Conservation (phyloP, 2,888 invertebrate genomes). For the Scaptomyza cyrtandrae region DNA sequence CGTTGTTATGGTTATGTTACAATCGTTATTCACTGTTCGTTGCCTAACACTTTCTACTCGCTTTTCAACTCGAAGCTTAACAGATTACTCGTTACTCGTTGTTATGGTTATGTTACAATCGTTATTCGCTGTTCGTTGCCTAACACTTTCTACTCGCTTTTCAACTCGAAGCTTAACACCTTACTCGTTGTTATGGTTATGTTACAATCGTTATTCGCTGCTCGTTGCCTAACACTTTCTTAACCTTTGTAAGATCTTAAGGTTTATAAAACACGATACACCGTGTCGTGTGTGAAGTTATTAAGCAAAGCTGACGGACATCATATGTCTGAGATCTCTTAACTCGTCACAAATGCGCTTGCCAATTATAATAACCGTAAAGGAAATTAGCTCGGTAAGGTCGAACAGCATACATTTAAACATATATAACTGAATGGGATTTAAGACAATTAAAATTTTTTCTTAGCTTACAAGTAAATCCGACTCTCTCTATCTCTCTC, state of each 20-base stretch:
- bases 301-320: not conserved
- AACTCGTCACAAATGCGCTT: constrained; percentile 5
- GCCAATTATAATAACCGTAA: not conserved
- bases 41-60: too few species aligned
- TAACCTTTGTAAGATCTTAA: not conserved
- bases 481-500: not conserved
- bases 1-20: too few species aligned
- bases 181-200: too few species aligned
- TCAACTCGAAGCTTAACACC: too few species aligned
- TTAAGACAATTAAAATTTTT: constrained; percentile 23
- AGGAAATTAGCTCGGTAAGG: constrained; percentile 29
- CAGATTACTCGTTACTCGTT: too few species aligned
- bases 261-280: not conserved
- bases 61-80: too few species aligned
- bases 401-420: not conserved
- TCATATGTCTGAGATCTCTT: not conserved
- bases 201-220: too few species aligned
- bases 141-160: too few species aligned
- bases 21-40: too few species aligned
- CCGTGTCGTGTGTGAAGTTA: not conserved
- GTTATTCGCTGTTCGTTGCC: too few species aligned
- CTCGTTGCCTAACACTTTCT: not conserved
- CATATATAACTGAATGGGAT: not conserved
- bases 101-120: too few species aligned
- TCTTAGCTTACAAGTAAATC: too few species aligned